Conservation (phyloP, 2,797 vertebrate genomes). For the Smutsia gigantea region DNA sequence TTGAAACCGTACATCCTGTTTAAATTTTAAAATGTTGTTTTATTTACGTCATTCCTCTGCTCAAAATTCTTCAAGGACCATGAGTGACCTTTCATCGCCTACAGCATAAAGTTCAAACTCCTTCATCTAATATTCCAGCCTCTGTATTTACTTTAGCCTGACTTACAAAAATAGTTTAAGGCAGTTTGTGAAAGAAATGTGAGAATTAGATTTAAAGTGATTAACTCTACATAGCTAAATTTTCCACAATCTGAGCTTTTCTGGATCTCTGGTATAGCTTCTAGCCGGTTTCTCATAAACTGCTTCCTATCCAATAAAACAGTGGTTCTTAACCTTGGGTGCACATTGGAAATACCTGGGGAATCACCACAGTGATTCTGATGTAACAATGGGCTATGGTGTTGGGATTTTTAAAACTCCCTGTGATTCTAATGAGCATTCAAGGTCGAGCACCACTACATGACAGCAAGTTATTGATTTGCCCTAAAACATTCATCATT, state of each 20-base stretch:
- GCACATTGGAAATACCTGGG: not conserved
- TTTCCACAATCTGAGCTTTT: not conserved
- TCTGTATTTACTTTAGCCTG: not conserved
- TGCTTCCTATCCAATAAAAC: not conserved
- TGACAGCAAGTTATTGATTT: not conserved
- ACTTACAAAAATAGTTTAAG: slow-evolving; percentile 1
- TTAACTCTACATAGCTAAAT: not conserved
- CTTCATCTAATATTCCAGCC: slow-evolving; percentile 1
- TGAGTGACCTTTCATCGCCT: not conserved
- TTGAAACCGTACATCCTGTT: slow-evolving; percentile 46
- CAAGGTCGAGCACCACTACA: not conserved
- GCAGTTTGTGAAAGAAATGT: not conserved
- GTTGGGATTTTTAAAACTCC: not conserved
- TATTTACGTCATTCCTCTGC: slow-evolving; percentile 25
- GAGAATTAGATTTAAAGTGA: slow-evolving; percentile 23
- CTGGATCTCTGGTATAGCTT: not conserved
- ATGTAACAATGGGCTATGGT: not conserved
- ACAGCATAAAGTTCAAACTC: not conserved
- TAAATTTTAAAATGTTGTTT: slow-evolving; percentile 50
- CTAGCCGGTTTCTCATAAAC: slow-evolving; percentile 5
- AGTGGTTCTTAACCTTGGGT: not conserved
- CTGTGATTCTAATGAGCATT: not conserved
- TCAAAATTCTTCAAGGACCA: slow-evolving; percentile 24
- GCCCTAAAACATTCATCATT: not conserved
- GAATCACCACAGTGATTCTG: not conserved